phyloP scores from a whole-genome alignment of 23 tunicate genomes.

The Ciona savignyi region DNA sequence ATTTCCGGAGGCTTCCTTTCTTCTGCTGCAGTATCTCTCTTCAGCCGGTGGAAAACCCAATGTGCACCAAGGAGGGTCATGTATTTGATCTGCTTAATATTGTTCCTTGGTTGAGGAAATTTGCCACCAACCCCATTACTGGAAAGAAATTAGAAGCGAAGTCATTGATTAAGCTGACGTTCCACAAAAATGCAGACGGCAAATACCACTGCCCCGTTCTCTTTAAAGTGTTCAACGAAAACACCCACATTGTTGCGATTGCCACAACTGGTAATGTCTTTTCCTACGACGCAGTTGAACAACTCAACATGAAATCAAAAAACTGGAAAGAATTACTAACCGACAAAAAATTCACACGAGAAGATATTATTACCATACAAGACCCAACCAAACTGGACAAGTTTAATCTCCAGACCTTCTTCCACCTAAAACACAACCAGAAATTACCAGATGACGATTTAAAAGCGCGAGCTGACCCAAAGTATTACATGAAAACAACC shows the following conservation, averaged over 20 bases:
- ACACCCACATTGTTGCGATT: slow-evolving; percentile 77
- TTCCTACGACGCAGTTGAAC: slow-evolving; percentile 90
- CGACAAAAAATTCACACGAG: slow-evolving; percentile 57
- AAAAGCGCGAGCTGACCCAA: slow-evolving; percentile 65
- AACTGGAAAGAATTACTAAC: slow-evolving; percentile 87
- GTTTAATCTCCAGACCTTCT: slow-evolving; percentile 80
- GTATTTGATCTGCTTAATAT: slow-evolving; percentile 72
- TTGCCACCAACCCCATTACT: slow-evolving; percentile 88
- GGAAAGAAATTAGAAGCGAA: slow-evolving; percentile 88
- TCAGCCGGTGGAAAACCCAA: slow-evolving; percentile 87
- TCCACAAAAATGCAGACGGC: slow-evolving; percentile 88
- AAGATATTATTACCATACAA: slow-evolving; percentile 81
- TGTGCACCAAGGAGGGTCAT: slow-evolving; percentile 73
- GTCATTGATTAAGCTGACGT: slow-evolving; percentile 62
- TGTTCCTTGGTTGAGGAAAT: slow-evolving; percentile 86
- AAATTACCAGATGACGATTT: slow-evolving; percentile 77
- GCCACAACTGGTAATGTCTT: slow-evolving; percentile 93
- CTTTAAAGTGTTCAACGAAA: slow-evolving; percentile 81
- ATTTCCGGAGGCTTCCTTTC: slow-evolving; percentile 86
- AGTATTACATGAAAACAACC: slow-evolving; percentile 65
- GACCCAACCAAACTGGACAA: slow-evolving; percentile 86
- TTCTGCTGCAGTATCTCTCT: slow-evolving; percentile 93
- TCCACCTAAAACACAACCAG: slow-evolving; percentile 80
- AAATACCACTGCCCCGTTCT: slow-evolving; percentile 98
- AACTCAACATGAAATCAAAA: slow-evolving; percentile 82